These are phyloP conservation scores for Scaptomyza cyrtandrae DNA, from an alignment of 2,888 invertebrate species.

Conservation along the genomic window DNA sequence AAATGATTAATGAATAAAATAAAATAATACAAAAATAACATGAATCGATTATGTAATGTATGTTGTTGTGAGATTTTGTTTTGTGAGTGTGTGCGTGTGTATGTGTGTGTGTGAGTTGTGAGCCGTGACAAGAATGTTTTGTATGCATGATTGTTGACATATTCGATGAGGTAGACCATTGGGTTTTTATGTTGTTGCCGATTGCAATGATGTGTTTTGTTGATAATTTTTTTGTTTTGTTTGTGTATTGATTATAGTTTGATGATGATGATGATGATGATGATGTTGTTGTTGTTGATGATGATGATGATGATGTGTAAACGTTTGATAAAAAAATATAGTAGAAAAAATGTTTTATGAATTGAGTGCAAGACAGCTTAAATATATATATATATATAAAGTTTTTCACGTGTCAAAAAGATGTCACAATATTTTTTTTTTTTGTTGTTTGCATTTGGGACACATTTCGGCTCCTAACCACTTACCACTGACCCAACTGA, in stretches of 20 bases:
- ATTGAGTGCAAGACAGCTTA: conserved; percentile 52
- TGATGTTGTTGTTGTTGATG: conserved; percentile 1
- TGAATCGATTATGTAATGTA: conserved; percentile 60
- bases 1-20: conserved; percentile 68
- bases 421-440: conserved; percentile 57
- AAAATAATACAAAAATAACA: conserved; percentile 56
- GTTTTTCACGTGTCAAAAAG: conserved; percentile 27
- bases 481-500: conserved; percentile 54
- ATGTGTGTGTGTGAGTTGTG: conserved; percentile 35
- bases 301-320: conserved; percentile 36
- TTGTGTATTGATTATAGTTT: conserved; percentile 29
- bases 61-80: conserved; percentile 22
- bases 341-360: conserved; percentile 35
- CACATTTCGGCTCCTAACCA: conserved; percentile 48
- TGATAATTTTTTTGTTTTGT: conserved; percentile 18
- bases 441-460: conserved; percentile 34
- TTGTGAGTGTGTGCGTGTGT: conserved; percentile 19
- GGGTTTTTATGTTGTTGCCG: conserved; percentile 38
- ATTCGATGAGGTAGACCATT: conserved; percentile 50
- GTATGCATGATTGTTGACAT: conserved; percentile 51
- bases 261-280: conserved; percentile 27
- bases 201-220: conserved; percentile 37
- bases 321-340: conserved; percentile 40
- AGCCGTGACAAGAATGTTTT: conserved; percentile 68
- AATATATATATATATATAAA: conserved; percentile 7